A percentile compares a stretch with the other conserved stretches of the same genome.
Evolutionary conservation across 2,113 vertebrate genomes (phyloP).

Genomic region (Plectropomus leopardus): DNA sequence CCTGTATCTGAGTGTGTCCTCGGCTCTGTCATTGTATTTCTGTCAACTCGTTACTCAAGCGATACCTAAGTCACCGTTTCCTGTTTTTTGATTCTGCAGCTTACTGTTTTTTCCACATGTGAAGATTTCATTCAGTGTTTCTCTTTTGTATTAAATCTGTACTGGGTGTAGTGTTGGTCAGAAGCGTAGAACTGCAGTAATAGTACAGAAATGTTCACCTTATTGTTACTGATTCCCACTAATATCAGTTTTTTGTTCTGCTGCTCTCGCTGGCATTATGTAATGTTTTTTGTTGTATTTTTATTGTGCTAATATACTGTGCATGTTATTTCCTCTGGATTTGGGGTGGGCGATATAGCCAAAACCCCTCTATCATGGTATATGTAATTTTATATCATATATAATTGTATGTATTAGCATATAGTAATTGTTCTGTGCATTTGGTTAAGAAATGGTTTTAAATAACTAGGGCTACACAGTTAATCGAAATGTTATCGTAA

Average conservation of each 20-base stretch:
- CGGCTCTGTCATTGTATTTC: background rate
- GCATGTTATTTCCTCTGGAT: no score
- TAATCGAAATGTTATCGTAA: no score
- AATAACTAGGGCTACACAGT: no score
- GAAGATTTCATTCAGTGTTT: background rate
- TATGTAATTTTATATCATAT: no score
- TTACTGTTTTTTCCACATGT: background rate
- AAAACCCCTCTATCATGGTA: no score
- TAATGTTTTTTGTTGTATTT: background rate
- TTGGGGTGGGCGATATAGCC: no score
- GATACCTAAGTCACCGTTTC: background rate
- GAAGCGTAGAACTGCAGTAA: background rate
- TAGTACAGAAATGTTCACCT: no score
- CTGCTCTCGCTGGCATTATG: background rate
- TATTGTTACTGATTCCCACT: background rate
- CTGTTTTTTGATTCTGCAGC: background rate
- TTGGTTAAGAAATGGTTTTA: no score
- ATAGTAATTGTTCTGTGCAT: no score
- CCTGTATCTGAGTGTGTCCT: conserved; percentile 4
- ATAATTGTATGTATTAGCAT: no score
- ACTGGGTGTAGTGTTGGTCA: no score
- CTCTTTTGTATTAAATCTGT: background rate
- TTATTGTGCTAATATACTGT: background rate
- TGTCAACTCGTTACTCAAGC: background rate
- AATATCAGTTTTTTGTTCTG: background rate